Evolutionary conservation across 2,888 invertebrate species (phyloP), one percentile per base, ranked within the genome.

Genomic region (Hermaeophaga mercurialis): DNA sequence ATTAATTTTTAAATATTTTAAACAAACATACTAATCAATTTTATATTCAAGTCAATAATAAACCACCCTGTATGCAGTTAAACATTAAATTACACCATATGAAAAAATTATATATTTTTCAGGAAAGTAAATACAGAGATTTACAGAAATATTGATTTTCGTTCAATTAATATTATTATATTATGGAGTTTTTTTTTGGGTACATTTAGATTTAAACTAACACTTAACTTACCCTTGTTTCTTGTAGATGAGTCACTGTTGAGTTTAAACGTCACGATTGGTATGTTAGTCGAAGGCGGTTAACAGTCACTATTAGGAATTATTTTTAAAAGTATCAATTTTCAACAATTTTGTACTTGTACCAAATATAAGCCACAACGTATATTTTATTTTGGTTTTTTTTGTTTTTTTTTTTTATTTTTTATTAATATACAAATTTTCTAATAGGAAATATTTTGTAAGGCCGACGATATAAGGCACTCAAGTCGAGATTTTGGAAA

Each of bases 401-500:
- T 72, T 66, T 65, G 57, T 63, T 57, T 66, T 69, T 67, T 71
- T 67, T 69, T 68, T 63, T 61, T 63, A 63, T 70, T 71, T 73
- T 70, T 71, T 74, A 71, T 68, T 71, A 74, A 71, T 75, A 75
- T 76, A 75, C 75, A 75, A 75, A 74, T 73, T 74, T 73, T 70
- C 71, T 73, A 73, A 69, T 74, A 74, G 67, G 71, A 72, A 70
- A 68, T 65, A 64, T 64, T 66, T 65, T 68, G 65, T 74, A 78
- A 78, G 78, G 78, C 78, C 78, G 77, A 77, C 75, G 74, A 72
- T 70, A 71, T 78, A 78, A 78, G 78, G 78, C 78, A 78, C 78
- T 75, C 70, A 63, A 73, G 78, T 78, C 78, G 73, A 69, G 66
- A 70, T 71, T 71, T 71, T 75, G 74, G 72, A 76, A 75, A 76